phyloP scores from a whole-genome alignment of 2,888 invertebrate genomes.

The Dicyrtoma fusca region DNA sequence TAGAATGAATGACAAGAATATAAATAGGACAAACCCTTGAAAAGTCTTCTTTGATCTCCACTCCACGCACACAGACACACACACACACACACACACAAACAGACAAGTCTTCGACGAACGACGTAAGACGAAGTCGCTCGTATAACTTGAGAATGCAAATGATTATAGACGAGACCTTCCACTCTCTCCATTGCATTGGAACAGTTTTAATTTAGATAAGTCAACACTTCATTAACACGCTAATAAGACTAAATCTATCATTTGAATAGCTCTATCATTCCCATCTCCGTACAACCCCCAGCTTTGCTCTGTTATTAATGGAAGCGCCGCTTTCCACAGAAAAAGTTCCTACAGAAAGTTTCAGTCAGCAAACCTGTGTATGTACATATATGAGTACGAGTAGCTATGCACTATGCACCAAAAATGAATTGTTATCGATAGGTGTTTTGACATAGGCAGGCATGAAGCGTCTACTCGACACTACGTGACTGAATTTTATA shows the following conservation, averaged over 20 bases:
- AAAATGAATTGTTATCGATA: too few relatives aligned
- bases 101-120: neutral
- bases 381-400: too few relatives aligned
- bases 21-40: conserved; percentile 30
- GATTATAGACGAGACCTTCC: conserved; percentile 18
- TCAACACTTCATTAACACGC: conserved; percentile 35
- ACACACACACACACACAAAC: neutral
- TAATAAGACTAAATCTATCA: conserved; percentile 14
- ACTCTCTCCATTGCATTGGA: neutral
- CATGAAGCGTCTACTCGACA: too few relatives aligned
- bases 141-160: conserved; percentile 23
- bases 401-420: too few relatives aligned
- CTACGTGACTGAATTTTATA: too few relatives aligned
- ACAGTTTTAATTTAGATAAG: conserved; percentile 34
- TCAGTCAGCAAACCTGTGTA: too few relatives aligned
- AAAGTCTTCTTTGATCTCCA: neutral
- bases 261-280: conserved; percentile 7
- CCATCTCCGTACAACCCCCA: neutral
- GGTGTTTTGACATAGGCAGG: too few relatives aligned
- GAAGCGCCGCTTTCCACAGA: too few relatives aligned
- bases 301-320: too few relatives aligned
- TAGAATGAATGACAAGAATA: conserved; percentile 29
- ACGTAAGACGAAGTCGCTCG: neutral
- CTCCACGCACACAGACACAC: neutral
- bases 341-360: too few relatives aligned